Percentiles rank a stretch among this genome's conserved stretches.
These are phyloP conservation scores for Bombyx mandarina DNA, from an alignment of 1,140 invertebrate species.

Conservation along the genomic window DNA sequence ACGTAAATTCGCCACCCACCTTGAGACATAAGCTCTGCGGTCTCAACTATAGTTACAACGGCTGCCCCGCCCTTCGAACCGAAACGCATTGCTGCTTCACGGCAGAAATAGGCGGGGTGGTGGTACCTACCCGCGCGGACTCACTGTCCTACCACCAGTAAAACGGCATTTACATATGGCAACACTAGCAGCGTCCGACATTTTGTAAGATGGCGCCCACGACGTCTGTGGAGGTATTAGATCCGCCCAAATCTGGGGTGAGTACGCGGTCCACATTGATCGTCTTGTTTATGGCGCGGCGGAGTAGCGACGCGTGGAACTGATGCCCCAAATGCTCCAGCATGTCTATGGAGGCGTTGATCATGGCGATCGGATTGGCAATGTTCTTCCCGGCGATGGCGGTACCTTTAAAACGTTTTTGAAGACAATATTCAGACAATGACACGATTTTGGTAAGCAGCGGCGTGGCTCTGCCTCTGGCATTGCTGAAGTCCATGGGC, in stretches of 20 bases:
- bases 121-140: too few species aligned
- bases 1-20: too few species aligned
- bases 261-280: constrained; percentile 86
- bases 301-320: constrained; percentile 79
- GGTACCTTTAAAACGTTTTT: constrained; percentile 70
- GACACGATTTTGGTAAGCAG: neutral
- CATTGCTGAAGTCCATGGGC: too few species aligned
- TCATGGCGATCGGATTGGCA: constrained; percentile 97
- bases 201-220: constrained; percentile 79
- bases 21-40: too few species aligned
- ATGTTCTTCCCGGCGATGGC: constrained; percentile 95
- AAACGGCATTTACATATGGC: too few species aligned
- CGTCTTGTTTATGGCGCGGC: constrained; percentile 35
- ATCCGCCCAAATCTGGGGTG: constrained; percentile 82
- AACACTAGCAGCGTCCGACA: constrained; percentile 29
- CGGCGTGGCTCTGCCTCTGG: too few species aligned
- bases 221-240: constrained; percentile 77
- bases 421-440: neutral
- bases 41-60: too few species aligned
- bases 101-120: too few species aligned
- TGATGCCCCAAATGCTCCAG: constrained; percentile 90
- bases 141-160: too few species aligned
- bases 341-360: constrained; percentile 94
- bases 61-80: too few species aligned
- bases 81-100: too few species aligned